Base-by-base conservation (phyloP, 2,888 invertebrate genomes). In the Rhagonycha lutea region DNA sequence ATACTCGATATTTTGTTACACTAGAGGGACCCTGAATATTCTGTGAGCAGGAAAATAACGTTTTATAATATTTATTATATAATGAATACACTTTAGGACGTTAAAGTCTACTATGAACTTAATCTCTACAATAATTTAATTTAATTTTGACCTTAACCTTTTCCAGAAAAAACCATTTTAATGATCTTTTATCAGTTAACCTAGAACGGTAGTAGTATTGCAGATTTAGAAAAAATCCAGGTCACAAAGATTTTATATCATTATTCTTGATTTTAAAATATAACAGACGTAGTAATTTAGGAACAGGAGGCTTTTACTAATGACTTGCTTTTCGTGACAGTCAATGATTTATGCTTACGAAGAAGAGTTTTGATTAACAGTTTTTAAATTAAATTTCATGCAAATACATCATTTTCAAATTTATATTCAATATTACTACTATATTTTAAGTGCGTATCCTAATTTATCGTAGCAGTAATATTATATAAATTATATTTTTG, bases 241-340 rank as follows among this genome's bases (percentile, higher is more conserved):
- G 47, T 47, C 47, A 47, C 47, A 47, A 47, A 47, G n/a, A 47
- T 47, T 47, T 47, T n/a, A 18, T n/a, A 65, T 26, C 63, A 65
- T 65, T 26, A 65, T 23, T 65, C 23, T 65, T 65, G 63, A 47
- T 24, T 26, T 14, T n/a, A 65, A 65, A 24, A 65, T 65, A n/a
- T 65, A 62, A 65, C 63, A 65, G 63, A 65, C 24, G n/a, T 65
- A 26, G 18, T 65, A 26, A 65, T 23, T 65, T 65, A 65, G 63
- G 26, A 65, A 65, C 63, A 65, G 23, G 26, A 65, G 63, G 65
- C 63, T 69, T 69, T 70, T 70, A 70, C 70, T 74, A 70, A 74
- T 74, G 74, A 74, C 74, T 63, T 74, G 74, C 74, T 74, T 67
- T 73, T 74, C 47, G 26, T 62, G 74, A 74, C 74, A 74, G 69